phyloP scores from a whole-genome alignment of 1,140 invertebrate species.

The Ylistrum balloti region DNA sequence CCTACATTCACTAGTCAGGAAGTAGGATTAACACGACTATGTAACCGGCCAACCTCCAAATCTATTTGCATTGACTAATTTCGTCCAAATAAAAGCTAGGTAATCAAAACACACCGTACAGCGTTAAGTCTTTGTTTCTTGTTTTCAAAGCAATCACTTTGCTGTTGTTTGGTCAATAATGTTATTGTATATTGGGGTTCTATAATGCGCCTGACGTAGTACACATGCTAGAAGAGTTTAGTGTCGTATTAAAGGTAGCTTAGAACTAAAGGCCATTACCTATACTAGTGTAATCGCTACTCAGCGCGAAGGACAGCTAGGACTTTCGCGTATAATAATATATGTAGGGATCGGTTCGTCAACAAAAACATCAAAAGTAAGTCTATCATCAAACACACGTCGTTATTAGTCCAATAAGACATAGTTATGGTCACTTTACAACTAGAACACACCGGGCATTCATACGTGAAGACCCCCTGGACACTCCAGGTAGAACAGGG shows the following conservation, averaged over 20 bases:
- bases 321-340: not conserved
- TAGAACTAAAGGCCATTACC: not conserved
- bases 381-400: not conserved
- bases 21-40: not conserved
- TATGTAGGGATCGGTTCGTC: not conserved
- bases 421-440: not conserved
- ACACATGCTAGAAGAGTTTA: not conserved
- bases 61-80: not conserved
- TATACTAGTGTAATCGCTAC: not conserved
- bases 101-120: not conserved
- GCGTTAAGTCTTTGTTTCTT: not conserved
- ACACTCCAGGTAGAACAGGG: not conserved
- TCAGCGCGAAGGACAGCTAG: not conserved
- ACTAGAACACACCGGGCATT: not conserved
- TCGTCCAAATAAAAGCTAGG: conserved; percentile 6
- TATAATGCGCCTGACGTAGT: not conserved
- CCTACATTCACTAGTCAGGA: not conserved
- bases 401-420: not conserved
- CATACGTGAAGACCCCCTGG: not conserved
- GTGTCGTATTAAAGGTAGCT: not conserved
- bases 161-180: conserved; percentile 16
- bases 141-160: conserved; percentile 22
- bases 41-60: not conserved
- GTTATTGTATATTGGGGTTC: not conserved
- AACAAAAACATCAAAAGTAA: conserved; percentile 40